Conservation (phyloP, 2,113 vertebrate species). For the Melanocharis versteri region DNA sequence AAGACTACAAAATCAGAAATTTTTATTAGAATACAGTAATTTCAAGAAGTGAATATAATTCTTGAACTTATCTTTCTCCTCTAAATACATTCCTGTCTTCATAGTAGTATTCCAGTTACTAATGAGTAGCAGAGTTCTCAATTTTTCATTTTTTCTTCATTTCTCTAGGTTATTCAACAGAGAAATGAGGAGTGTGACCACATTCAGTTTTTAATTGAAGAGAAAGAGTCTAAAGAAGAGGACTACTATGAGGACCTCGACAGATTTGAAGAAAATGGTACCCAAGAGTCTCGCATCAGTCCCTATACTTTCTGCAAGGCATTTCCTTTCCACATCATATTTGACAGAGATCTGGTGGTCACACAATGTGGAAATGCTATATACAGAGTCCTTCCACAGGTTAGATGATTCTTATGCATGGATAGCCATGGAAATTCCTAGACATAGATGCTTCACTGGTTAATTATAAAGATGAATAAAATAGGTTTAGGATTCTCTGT, state of each 20-base stretch:
- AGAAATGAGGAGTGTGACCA: slow-evolving; percentile 97
- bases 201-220: slow-evolving; percentile 97
- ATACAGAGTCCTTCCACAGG: slow-evolving; percentile 95
- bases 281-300: slow-evolving; percentile 95
- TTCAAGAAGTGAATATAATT: neutral
- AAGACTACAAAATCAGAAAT: neutral
- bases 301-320: slow-evolving; percentile 98
- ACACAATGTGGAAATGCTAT: slow-evolving; percentile 98
- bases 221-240: slow-evolving; percentile 95
- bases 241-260: slow-evolving; percentile 95
- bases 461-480: neutral
- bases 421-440: neutral
- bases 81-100: neutral
- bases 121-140: neutral
- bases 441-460: neutral
- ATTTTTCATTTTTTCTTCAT: neutral
- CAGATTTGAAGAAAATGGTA: slow-evolving; percentile 95
- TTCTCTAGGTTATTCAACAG: slow-evolving; percentile 89
- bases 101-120: neutral
- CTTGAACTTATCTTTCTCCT: neutral
- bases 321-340: slow-evolving; percentile 98
- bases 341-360: slow-evolving; percentile 91
- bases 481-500: neutral
- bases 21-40: neutral
- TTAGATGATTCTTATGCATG: slow-evolving; percentile 45